Conservation (phyloP, 1,140 invertebrate species). For the Drosophila pandora region DNA sequence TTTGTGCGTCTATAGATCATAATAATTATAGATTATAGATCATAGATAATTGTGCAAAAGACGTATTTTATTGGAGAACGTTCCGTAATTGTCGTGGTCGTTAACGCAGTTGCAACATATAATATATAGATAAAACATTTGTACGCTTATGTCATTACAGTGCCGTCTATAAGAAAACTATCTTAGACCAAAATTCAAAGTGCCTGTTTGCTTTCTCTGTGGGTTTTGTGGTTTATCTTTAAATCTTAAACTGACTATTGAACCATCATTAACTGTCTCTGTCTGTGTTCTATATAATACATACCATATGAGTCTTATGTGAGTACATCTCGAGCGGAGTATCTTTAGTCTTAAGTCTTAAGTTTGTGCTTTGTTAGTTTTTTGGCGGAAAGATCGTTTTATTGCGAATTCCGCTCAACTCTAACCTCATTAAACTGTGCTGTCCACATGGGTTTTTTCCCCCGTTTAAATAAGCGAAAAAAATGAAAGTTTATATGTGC, state of each 20-base stretch:
- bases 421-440: slow-evolving; percentile 52
- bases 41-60: slow-evolving; percentile 18
- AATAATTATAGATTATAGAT: slow-evolving; percentile 5
- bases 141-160: slow-evolving; percentile 77
- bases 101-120: slow-evolving; percentile 16
- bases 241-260: slow-evolving; percentile 19
- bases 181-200: slow-evolving; percentile 23
- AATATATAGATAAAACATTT: slow-evolving; percentile 21
- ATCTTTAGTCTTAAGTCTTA: slow-evolving; percentile 32
- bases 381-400: slow-evolving; percentile 1
- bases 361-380: slow-evolving; percentile 2
- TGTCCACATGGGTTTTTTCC: slow-evolving; percentile 43
- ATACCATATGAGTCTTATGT: slow-evolving; percentile 54
- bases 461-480: slow-evolving; percentile 52
- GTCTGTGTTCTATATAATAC: slow-evolving; percentile 41
- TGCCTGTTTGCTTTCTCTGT: slow-evolving; percentile 70
- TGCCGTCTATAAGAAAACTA: slow-evolving; percentile 41
- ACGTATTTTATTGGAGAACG: slow-evolving; percentile 24
- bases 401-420: slow-evolving; percentile 19
- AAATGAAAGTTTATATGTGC: slow-evolving; percentile 1
- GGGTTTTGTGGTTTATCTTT: slow-evolving; percentile 46
- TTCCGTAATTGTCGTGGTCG: slow-evolving; percentile 63
- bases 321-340: slow-evolving; percentile 45
- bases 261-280: slow-evolving; percentile 40
- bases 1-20: slow-evolving; percentile 51